phyloP scores from a whole-genome alignment of 1,140 invertebrate genomes.

The Drosophila willistoni region DNA sequence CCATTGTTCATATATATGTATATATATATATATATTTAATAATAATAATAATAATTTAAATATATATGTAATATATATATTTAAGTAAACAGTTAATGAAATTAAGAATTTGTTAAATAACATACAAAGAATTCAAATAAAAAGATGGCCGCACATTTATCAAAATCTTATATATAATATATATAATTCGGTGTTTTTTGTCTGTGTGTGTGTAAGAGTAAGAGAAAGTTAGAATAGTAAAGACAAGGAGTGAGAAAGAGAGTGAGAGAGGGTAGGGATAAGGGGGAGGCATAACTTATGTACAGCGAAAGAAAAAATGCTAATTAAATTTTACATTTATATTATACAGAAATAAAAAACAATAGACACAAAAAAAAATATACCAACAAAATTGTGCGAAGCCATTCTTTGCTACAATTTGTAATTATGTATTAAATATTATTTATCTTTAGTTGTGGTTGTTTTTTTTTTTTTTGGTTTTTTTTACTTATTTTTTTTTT shows the following conservation, averaged over 20 bases:
- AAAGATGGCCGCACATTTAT: constrained; percentile 53
- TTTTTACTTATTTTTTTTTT: constrained; percentile 7
- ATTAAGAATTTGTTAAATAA: constrained; percentile 16
- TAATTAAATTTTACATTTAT: background rate
- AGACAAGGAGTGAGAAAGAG: constrained; percentile 2
- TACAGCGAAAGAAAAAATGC: constrained; percentile 66
- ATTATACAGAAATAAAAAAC: constrained; percentile 30
- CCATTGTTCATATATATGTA: constrained; percentile 56
- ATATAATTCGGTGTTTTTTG: constrained; percentile 9
- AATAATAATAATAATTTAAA: constrained; percentile 23
- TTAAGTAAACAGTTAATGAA: constrained; percentile 67
- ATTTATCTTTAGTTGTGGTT: background rate
- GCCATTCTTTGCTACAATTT: constrained; percentile 35
- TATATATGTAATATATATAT: constrained; percentile 60
- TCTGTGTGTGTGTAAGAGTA: constrained; percentile 18
- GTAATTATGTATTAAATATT: constrained; percentile 30
- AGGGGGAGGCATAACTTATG: constrained; percentile 54
- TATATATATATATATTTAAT: constrained; percentile 67
- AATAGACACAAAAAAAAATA: constrained; percentile 33
- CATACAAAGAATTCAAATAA: constrained; percentile 43
- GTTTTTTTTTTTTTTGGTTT: constrained; percentile 30
- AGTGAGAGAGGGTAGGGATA: constrained; percentile 17
- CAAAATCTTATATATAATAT: constrained; percentile 22
- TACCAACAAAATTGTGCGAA: constrained; percentile 60
- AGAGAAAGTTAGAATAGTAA: constrained; percentile 22